A percentile compares a stretch with the other conserved stretches of the same genome.
phyloP scores from a whole-genome alignment of 2,113 vertebrate genomes.

The Cyprinodon tularosa region DNA sequence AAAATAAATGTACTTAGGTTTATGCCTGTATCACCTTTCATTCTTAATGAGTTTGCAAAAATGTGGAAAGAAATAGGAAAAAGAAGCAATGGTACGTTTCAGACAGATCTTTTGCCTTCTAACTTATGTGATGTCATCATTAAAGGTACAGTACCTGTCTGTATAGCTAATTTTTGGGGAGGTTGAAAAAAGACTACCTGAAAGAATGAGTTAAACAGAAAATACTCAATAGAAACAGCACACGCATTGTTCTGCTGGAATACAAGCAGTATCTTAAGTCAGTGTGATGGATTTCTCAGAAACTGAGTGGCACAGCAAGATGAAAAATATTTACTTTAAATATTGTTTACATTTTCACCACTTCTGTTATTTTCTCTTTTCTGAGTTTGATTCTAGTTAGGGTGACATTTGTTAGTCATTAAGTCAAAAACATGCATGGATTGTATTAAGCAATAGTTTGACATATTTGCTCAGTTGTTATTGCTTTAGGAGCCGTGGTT shows the following conservation, averaged over 20 bases:
- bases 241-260: background rate
- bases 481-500: conserved; percentile 21
- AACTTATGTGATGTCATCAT: background rate
- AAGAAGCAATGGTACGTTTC: background rate
- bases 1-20: no score
- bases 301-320: background rate
- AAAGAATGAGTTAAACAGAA: background rate
- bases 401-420: background rate
- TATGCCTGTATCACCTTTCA: no score
- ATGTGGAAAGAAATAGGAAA: background rate
- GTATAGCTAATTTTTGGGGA: background rate
- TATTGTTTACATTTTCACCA: background rate
- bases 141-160: background rate
- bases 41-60: background rate
- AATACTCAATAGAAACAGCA: background rate
- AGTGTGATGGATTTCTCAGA: no score
- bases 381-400: background rate
- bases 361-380: background rate
- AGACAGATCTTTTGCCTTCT: background rate
- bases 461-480: conserved; percentile 5
- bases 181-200: background rate
- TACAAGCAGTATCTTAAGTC: background rate
- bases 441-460: conserved; percentile 32
- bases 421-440: conserved; percentile 10
- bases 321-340: background rate